These are phyloP conservation scores for Rana temporaria DNA, from an alignment of 2,113 vertebrate species.

Conservation along the genomic window DNA sequence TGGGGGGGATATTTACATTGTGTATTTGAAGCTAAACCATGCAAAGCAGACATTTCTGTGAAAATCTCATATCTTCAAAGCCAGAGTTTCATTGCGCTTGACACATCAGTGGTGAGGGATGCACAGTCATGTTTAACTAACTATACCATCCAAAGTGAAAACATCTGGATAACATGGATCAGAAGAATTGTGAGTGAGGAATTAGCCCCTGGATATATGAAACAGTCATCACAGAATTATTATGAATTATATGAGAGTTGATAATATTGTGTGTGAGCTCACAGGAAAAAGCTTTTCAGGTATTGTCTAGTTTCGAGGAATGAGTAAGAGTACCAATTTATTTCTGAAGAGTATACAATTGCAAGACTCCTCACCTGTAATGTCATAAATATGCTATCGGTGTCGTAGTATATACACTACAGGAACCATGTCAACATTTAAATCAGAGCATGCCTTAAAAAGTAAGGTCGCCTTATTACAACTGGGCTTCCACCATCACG, in stretches of 20 bases:
- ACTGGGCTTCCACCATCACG: no score
- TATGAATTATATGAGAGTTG: background rate
- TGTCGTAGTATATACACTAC: no score
- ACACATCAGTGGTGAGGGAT: slow-evolving; percentile 28
- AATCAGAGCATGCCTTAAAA: no score
- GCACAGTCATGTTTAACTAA: slow-evolving; percentile 5
- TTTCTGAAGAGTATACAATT: no score
- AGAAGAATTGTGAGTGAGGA: background rate
- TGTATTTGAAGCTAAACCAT: background rate
- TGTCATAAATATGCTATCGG: no score
- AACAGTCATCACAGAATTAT: background rate
- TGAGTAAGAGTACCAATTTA: no score
- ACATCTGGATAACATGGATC: background rate
- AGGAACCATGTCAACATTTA: no score
- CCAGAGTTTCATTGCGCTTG: background rate
- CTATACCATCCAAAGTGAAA: slow-evolving; percentile 10
- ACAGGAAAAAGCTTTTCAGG: no score
- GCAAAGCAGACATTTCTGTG: slow-evolving; percentile 5
- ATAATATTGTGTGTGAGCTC: background rate
- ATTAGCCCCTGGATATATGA: background rate
- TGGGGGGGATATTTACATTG: background rate
- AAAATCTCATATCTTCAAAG: slow-evolving; percentile 44
- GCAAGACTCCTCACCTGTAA: no score
- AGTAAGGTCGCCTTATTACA: no score
- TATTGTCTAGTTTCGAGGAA: no score